Evolutionary conservation across 2,113 vertebrate species (phyloP), one percentile per base, ranked within the genome.

Genomic region (Heterocephalus glaber): DNA sequence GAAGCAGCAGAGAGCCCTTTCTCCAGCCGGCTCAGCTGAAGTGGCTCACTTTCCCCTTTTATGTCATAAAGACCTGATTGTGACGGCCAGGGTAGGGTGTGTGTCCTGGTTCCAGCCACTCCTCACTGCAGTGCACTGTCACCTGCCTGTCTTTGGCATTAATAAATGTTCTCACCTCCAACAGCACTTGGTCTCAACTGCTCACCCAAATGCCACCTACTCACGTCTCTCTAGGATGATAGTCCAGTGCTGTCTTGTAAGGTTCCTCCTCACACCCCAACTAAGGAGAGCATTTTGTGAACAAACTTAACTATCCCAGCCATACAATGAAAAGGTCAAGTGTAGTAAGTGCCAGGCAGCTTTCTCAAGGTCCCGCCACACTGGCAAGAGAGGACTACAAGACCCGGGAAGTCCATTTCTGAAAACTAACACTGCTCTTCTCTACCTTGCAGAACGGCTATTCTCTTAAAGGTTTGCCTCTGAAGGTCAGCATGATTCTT

Each of bases 71-170:
- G 86, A 9, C 28, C 30, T 38, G n/a, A 24, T 2, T 13, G 33
- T 28, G 61, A n/a, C 14, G 41, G n/a, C 28, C 26, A 0, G 7
- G 44, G n/a, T 4, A 30, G 14, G 8, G 0, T 0, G 26, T 5
- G 9, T 41, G 33, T 49, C 66, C 74, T 7, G 44, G 61, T 58
- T 33, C 26, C 20, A 65, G 81, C 12, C 61, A 17, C 44, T 72
- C 52, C 30, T 60, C 35, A 4, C 30, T 7, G 13, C 16, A 26
- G 56, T 22, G 24, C 35, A 6, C 1, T 5, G n/a, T 28, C n/a
- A 30, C 56, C 56, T 33, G 7, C 56, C 56, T 33, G 7, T 35
- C 24, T 52, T 24, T 12, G 17, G 5, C 41, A 14, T 72, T 47
- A n/a, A 24, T 24, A 28, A 19, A 5, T 6, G 16, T 11, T 49